Conservation (phyloP, 2,113 vertebrate genomes). For the Microcebus lehilahytsara region DNA sequence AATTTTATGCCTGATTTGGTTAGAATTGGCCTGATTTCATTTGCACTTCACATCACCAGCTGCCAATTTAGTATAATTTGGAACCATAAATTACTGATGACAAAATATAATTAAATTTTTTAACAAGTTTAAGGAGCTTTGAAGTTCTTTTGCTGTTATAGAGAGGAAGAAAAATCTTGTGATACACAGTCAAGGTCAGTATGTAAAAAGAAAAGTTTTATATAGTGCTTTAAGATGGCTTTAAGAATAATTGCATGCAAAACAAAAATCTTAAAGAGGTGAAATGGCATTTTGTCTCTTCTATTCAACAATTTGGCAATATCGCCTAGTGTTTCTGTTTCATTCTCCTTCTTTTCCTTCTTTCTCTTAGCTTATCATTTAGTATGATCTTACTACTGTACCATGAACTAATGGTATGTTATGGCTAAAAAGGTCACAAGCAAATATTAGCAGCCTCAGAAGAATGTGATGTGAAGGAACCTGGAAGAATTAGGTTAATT, state of each 20-base stretch:
- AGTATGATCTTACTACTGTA: neutral
- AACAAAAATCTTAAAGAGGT: neutral
- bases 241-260: neutral
- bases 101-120: conserved; percentile 73
- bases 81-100: conserved; percentile 71
- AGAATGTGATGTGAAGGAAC: neutral
- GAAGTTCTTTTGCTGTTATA: conserved; percentile 11
- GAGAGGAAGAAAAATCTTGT: conserved; percentile 28
- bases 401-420: neutral
- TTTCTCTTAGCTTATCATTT: neutral
- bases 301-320: neutral
- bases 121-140: conserved; percentile 51
- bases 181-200: neutral
- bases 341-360: neutral
- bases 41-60: conserved; percentile 69
- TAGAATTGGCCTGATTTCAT: conserved; percentile 69
- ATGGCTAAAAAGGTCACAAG: neutral
- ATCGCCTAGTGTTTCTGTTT: neutral
- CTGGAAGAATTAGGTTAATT: neutral
- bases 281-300: neutral
- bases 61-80: conserved; percentile 68
- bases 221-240: neutral
- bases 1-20: conserved; percentile 74
- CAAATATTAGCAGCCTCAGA: neutral
- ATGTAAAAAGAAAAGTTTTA: neutral